Conservation (phyloP, 2,113 vertebrate species). For the Entelurus aequoreus region DNA sequence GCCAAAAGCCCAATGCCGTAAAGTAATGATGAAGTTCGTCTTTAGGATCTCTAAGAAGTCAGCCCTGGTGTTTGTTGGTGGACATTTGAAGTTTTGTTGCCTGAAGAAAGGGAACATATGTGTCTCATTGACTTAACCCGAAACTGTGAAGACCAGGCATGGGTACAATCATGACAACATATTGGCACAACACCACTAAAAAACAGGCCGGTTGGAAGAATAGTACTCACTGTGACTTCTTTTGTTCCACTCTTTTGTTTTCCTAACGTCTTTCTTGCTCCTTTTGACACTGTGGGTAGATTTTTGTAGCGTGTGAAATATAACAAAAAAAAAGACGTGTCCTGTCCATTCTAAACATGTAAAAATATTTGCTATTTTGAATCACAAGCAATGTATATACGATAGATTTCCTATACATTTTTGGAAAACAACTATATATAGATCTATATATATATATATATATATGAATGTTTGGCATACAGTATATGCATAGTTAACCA, state of each 20-base stretch:
- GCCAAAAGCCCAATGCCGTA: no score
- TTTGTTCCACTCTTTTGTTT: conserved; percentile 35
- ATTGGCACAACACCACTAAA: conserved; percentile 44
- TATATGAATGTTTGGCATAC: conserved; percentile 82
- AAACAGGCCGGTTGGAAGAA: conserved; percentile 51
- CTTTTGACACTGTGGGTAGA: conserved; percentile 64
- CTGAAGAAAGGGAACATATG: conserved; percentile 6
- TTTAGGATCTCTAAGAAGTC: no score
- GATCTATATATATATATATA: conserved; percentile 72
- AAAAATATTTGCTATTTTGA: conserved; percentile 71
- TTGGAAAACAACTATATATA: conserved; percentile 59
- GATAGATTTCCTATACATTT: conserved; percentile 82
- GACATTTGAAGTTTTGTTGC: no score
- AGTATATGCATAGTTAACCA: conserved; percentile 79
- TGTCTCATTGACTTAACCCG: conserved; percentile 27
- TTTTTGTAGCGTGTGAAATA: conserved; percentile 77
- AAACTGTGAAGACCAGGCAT: conserved; percentile 16
- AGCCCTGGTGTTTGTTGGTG: no score
- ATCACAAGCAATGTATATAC: conserved; percentile 78
- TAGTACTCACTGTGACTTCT: conserved; percentile 70
- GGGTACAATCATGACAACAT: conserved; percentile 41
- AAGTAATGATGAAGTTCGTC: no score
- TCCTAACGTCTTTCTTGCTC: conserved; percentile 30
- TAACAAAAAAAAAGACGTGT: conserved; percentile 44
- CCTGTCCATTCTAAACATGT: conserved; percentile 62